Conservation (phyloP, 2,888 invertebrate species). For the Anthophora plumipes region DNA sequence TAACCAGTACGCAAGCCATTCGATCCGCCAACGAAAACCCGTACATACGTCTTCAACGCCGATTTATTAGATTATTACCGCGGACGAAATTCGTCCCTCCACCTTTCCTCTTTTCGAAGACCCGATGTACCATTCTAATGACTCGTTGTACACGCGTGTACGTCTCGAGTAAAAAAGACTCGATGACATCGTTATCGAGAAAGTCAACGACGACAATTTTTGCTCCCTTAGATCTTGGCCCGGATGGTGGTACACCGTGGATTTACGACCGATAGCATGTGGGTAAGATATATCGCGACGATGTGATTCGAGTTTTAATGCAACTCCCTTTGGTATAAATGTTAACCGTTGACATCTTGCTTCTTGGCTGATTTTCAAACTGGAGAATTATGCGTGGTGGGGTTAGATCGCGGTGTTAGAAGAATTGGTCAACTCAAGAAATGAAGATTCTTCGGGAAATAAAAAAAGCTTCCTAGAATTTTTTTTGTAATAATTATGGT, state of each 20-base stretch:
- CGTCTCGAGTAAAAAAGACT: slow-evolving; percentile 16
- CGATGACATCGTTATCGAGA: slow-evolving; percentile 45
- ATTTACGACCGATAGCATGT: slow-evolving; percentile 27
- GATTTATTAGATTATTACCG: slow-evolving; percentile 80
- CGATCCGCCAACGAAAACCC: slow-evolving; percentile 24
- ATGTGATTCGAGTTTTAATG: neutral
- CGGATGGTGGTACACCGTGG: neutral
- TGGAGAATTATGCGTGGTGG: neutral
- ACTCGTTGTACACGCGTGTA: slow-evolving; percentile 12
- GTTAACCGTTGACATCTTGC: neutral
- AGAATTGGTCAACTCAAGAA: too few relatives aligned
- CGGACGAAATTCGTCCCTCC: slow-evolving; percentile 44
- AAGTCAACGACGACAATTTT: slow-evolving; percentile 1
- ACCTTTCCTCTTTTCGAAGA: too few relatives aligned
- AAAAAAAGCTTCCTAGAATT: too few relatives aligned
- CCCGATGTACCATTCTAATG: slow-evolving; percentile 36
- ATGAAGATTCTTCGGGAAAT: too few relatives aligned
- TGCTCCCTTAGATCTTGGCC: neutral
- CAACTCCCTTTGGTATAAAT: neutral
- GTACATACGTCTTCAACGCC: slow-evolving; percentile 46
- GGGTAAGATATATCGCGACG: neutral
- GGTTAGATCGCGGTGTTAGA: too few relatives aligned
- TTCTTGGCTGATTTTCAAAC: neutral
- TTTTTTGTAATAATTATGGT: too few relatives aligned
- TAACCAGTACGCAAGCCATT: slow-evolving; percentile 35